Evolutionary conservation across 1,140 invertebrate species (phyloP).

Genomic region (Tigriopus japonicus): DNA sequence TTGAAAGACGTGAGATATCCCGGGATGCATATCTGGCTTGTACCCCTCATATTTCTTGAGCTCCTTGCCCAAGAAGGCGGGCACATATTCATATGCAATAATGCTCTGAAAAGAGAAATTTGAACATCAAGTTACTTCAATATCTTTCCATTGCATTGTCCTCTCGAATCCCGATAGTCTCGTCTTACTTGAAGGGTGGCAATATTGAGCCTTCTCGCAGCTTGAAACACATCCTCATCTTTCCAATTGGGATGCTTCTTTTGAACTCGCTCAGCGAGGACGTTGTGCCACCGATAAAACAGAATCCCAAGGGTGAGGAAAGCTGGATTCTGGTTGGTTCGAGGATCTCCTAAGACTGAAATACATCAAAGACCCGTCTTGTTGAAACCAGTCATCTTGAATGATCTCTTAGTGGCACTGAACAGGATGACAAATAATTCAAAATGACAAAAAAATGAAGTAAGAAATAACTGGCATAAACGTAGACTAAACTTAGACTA

Average conservation of each 20-base stretch:
- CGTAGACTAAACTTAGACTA: no score
- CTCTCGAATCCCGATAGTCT: neutral
- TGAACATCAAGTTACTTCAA: constrained; percentile 25
- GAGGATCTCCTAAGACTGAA: constrained; percentile 17
- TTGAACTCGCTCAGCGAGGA: constrained; percentile 55
- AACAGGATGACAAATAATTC: no score
- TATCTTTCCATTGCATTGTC: neutral
- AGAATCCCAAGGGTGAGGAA: constrained; percentile 77
- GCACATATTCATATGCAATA: constrained; percentile 89
- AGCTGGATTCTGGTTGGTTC: constrained; percentile 93
- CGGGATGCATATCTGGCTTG: constrained; percentile 78
- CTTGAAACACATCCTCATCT: constrained; percentile 86
- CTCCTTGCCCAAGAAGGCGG: constrained; percentile 50
- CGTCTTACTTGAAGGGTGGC: constrained; percentile 2
- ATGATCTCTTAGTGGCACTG: no score
- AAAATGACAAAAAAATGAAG: no score
- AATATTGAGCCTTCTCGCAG: constrained; percentile 8
- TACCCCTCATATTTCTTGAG: constrained; percentile 56
- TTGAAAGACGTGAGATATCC: constrained; percentile 87
- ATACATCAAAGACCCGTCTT: neutral
- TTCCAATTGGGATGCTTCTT: constrained; percentile 62
- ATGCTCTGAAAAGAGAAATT: constrained; percentile 48
- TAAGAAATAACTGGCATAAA: no score
- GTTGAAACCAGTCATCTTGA: no score
- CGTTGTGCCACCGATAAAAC: constrained; percentile 90